phyloP scores from a whole-genome alignment of 2,797 vertebrate genomes.

The Valencia hispanica region DNA sequence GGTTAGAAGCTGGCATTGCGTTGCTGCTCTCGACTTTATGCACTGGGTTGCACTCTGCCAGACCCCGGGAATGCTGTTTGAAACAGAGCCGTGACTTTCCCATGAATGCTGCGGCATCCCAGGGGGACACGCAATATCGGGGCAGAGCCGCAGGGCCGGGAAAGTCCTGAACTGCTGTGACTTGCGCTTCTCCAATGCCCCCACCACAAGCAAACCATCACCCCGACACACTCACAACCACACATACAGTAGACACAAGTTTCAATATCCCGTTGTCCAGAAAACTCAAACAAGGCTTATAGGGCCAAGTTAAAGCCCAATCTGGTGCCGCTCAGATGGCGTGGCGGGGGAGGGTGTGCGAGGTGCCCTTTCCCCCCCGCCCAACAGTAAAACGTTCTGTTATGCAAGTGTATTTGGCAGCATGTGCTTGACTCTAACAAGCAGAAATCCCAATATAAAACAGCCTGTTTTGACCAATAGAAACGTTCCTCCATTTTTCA shows the following conservation, averaged over 20 bases:
- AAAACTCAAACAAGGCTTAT: slow-evolving; percentile 55
- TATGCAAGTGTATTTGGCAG: slow-evolving; percentile 56
- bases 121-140: slow-evolving; percentile 56
- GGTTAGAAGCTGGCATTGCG: slow-evolving; percentile 26
- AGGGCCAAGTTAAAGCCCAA: slow-evolving; percentile 52
- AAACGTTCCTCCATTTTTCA: slow-evolving; percentile 19
- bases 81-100: slow-evolving; percentile 81
- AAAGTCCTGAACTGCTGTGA: slow-evolving; percentile 66
- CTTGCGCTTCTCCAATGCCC: slow-evolving; percentile 52
- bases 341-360: slow-evolving; percentile 36
- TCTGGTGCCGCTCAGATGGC: slow-evolving; percentile 46
- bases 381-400: slow-evolving; percentile 42
- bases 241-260: slow-evolving; percentile 29
- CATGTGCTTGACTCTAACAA: slow-evolving; percentile 31
- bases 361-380: slow-evolving; percentile 30
- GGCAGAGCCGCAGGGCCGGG: slow-evolving; percentile 54
- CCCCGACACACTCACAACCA: slow-evolving; percentile 22
- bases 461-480: slow-evolving; percentile 26
- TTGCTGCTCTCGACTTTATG: slow-evolving; percentile 56
- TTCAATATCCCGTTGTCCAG: slow-evolving; percentile 33
- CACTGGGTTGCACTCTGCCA: slow-evolving; percentile 43
- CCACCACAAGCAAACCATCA: slow-evolving; percentile 59
- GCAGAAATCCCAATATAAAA: slow-evolving; percentile 39
- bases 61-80: slow-evolving; percentile 66
- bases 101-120: slow-evolving; percentile 77